Evolutionary conservation across 2,797 vertebrate species (phyloP), one percentile per base, ranked within the genome.

Genomic region (Agapornis canus): DNA sequence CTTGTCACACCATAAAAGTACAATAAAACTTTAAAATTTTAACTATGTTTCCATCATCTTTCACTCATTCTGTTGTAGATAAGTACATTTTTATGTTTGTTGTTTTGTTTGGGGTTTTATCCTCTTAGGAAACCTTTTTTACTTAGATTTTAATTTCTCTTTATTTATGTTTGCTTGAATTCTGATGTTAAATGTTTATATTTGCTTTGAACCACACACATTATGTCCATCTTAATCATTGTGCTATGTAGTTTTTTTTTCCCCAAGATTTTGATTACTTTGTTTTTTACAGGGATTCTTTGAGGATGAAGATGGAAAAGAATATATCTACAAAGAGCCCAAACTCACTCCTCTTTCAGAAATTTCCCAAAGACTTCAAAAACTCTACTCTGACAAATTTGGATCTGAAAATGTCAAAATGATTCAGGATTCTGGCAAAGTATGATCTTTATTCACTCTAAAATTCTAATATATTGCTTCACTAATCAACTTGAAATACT

Each of bases 281-380:
- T 17, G 4, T 65, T 82, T 95, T 82, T 97, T 82, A 43, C 91
- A 99, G 99, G 99, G 99, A 20, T 99, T 99, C 98, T 99, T 99
- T 90, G 99, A 99, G 97, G 99, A 99, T 80, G 99, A 99, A 95
- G 99, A 99, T 65, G 99, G 99, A 61, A 99, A 99, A 82, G 99
- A 99, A 78, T 99, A 99, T 94, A 99, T 99, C 97, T 99, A 99
- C 97, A 99, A 99, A 97, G 99, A 99, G 90, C 99, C 99, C 32
- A 99, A 99, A 96, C 99, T 99, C 94, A 99, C 99, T 0, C 99
- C 99, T 25, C 98, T 99, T 56, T 99, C 99, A 2, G 99, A 99
- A 97, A 99, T 99, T 89, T 99, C 99, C 69, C 99, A 99, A 96
- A 98, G 99, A 72, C 98, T 99, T 51, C 98, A 99, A 52, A 99